Evolutionary conservation across 2,797 vertebrate species (phyloP).

Genomic region (Lagodon rhomboides): DNA sequence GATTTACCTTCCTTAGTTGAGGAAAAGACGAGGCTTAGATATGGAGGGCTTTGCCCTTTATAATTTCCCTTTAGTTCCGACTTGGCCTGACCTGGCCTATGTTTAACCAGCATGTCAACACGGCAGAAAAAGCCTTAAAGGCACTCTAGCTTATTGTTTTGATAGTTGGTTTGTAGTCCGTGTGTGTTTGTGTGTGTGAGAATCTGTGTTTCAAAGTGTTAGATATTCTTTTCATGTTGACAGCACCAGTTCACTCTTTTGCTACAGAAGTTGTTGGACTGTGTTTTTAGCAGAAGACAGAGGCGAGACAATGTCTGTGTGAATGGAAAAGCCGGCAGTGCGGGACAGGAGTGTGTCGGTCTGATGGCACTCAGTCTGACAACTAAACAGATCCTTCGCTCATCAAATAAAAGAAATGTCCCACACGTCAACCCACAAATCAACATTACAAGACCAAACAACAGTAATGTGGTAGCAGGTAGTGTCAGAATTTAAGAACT

Average conservation of each 20-base stretch:
- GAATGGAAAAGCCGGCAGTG: too few species aligned
- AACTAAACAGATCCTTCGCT: too few species aligned
- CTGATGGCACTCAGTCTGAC: too few species aligned
- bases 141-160: slow-evolving; percentile 11
- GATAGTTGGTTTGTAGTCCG: slow-evolving; percentile 6
- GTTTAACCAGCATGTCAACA: slow-evolving; percentile 41
- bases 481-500: too few species aligned
- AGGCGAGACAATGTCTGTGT: too few species aligned
- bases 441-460: too few species aligned
- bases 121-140: slow-evolving; percentile 13
- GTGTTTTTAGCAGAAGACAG: not conserved
- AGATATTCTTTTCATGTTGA: slow-evolving; percentile 5
- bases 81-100: slow-evolving; percentile 25
- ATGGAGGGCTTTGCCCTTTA: not conserved
- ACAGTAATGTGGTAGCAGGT: too few species aligned
- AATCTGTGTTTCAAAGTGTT: not conserved
- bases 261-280: not conserved
- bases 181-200: not conserved
- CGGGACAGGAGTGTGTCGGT: too few species aligned
- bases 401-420: too few species aligned
- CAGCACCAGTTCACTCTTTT: not conserved
- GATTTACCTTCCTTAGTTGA: not conserved
- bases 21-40: not conserved
- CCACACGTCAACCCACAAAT: too few species aligned
- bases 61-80: not conserved